Evolutionary conservation across 2,797 vertebrate genomes (phyloP), one percentile per base, ranked within the genome.

Genomic region (Enteromius radiatus): DNA sequence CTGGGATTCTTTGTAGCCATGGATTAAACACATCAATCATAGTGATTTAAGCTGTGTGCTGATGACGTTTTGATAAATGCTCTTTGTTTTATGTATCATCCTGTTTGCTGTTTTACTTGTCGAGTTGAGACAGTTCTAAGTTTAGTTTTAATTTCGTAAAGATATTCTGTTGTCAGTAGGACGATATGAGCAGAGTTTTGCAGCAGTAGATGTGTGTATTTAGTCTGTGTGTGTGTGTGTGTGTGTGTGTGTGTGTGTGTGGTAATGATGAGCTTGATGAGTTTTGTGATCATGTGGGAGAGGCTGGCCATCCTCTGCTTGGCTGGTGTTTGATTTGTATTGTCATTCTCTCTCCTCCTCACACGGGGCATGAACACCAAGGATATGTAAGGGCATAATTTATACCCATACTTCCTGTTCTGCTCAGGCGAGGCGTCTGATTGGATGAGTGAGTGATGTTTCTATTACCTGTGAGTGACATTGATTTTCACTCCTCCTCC

Each of bases 371-470:
- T 52, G 71, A 54, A 19, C 80, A 78, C 67, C 75, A 75, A 45
- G 61, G 21, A 45, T 85, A 69, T 81, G 38, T 59, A 78, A 81
- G 78, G 36, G 33, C 28, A 67, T 86, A 70, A 86, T 89, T 80
- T 85, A 87, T 88, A 84, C 74, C 28, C 45, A 47, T 78, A 69
- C 45, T 79, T 80, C 75, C 84, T 79, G 68, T 54, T 77, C 80
- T 52, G 67, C 81, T 81, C 81, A 47, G 78, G 63, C 68, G 31
- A 71, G 63, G 36, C 71, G 63, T 87, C 83, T 87, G 88, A 89
- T 89, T 87, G 86, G 86, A 83, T 11, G 21, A 67, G 69, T 89
- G 86, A 89, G 76, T 88, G 89, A 89, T 88, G 88, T 84, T 86
- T 88, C 85, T 76, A 87, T 89, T 88, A 85, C 56, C 76, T 68